Evolutionary conservation across 1,140 invertebrate species (phyloP).

Genomic region (Amyelois transitella): DNA sequence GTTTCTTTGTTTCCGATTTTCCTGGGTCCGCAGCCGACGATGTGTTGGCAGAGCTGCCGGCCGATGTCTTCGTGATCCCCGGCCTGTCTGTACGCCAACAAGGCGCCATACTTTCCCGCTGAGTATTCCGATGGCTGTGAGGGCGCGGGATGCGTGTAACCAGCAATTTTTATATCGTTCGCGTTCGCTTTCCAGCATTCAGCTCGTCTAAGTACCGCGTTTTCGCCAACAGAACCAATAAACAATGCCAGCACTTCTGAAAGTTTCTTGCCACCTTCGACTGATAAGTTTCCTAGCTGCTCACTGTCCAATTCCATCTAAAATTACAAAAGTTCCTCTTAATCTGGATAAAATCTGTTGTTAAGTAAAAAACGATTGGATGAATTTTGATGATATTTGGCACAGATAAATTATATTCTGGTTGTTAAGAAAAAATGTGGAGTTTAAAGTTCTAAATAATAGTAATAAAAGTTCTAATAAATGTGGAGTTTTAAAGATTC

Average conservation of each 20-base stretch:
- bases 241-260: conserved; percentile 87
- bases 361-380: too few relatives aligned
- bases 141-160: conserved; percentile 83
- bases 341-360: too few relatives aligned
- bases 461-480: too few relatives aligned
- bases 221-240: conserved; percentile 92
- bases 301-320: conserved; percentile 81
- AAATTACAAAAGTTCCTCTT: conserved; percentile 26
- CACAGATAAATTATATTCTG: too few relatives aligned
- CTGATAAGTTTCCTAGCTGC: conserved; percentile 77
- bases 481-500: too few relatives aligned
- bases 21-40: conserved; percentile 91
- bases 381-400: too few relatives aligned
- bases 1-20: conserved; percentile 82
- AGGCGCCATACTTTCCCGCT: conserved; percentile 88
- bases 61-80: conserved; percentile 75
- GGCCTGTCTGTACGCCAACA: conserved; percentile 80
- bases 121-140: conserved; percentile 62
- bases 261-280: conserved; percentile 80
- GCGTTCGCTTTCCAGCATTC: conserved; percentile 80
- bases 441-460: too few relatives aligned
- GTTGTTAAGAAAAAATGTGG: too few relatives aligned
- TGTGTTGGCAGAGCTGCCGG: conserved; percentile 89
- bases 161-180: conserved; percentile 76
- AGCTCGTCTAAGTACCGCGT: conserved; percentile 86